Evolutionary conservation across 2,797 vertebrate species (phyloP).

Genomic region (Heterohyrax brucei): DNA sequence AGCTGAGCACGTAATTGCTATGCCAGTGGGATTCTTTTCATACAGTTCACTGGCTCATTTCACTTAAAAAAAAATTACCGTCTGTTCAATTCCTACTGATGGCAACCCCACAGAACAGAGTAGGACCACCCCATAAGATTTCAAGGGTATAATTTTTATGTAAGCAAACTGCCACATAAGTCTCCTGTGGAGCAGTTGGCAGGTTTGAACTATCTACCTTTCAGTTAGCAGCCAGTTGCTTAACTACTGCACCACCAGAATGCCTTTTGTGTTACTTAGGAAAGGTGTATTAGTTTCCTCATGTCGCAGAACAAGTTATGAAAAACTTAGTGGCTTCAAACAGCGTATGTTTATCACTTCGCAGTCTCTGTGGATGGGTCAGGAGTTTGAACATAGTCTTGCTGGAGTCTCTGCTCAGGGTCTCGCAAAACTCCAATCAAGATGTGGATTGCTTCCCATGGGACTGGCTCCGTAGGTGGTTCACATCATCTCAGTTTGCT

Average conservation of each 20-base stretch:
- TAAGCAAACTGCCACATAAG: too few species aligned
- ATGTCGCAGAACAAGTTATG: background rate
- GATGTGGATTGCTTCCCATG: background rate
- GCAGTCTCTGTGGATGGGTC: background rate
- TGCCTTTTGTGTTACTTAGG: background rate
- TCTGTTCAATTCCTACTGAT: too few species aligned
- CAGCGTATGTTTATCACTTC: background rate
- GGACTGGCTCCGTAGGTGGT: slow-evolving; percentile 19
- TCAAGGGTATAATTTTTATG: too few species aligned
- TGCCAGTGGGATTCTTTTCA: too few species aligned
- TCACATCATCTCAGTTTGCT: background rate
- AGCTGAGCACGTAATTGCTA: too few species aligned
- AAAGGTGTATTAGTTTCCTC: background rate
- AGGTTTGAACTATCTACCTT: too few species aligned
- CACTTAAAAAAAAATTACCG: too few species aligned
- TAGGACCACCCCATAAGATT: too few species aligned
- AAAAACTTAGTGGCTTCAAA: background rate
- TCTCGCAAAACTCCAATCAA: background rate
- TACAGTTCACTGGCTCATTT: too few species aligned
- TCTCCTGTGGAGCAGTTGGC: too few species aligned
- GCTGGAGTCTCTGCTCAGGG: background rate
- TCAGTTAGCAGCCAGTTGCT: too few species aligned
- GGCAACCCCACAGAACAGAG: too few species aligned
- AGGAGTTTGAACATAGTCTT: background rate
- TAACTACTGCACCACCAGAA: background rate